Conservation (phyloP, 2,113 vertebrate genomes). For the Chloropsis cyanopogon region DNA sequence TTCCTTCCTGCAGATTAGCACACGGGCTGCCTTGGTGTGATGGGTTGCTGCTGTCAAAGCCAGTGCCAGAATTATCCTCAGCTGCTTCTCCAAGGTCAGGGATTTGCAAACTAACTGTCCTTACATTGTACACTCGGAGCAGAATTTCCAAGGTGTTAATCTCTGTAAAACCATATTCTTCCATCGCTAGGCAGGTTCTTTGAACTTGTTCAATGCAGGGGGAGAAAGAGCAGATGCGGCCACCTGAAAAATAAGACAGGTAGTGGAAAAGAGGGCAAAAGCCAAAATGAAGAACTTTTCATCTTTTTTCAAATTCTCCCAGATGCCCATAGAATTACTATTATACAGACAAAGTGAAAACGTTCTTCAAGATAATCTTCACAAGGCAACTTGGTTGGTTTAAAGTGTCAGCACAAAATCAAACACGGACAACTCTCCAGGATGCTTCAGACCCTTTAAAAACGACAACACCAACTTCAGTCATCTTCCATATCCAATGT, state of each 20-base stretch:
- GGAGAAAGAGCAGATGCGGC: slow-evolving; percentile 93
- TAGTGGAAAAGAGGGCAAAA: not conserved
- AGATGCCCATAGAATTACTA: not conserved
- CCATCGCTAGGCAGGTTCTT: slow-evolving; percentile 84
- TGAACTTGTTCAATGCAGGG: slow-evolving; percentile 98
- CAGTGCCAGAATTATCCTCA: not conserved
- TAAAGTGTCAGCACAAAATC: not conserved
- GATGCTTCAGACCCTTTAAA: not conserved
- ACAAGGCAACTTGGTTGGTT: not conserved
- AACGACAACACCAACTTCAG: not conserved
- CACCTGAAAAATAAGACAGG: slow-evolving; percentile 75
- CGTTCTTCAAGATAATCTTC: not conserved
- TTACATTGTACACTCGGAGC: slow-evolving; percentile 84
- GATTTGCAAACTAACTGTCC: slow-evolving; percentile 80
- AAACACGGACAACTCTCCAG: not conserved
- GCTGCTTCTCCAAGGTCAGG: slow-evolving; percentile 84
- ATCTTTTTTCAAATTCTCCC: not conserved
- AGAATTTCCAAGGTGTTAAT: slow-evolving; percentile 92
- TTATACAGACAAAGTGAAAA: not conserved
- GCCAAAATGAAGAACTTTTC: not conserved
- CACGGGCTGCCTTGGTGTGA: not conserved
- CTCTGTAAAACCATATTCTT: slow-evolving; percentile 82
- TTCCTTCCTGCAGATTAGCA: slow-evolving; percentile 27
- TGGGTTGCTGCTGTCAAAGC: slow-evolving; percentile 11
- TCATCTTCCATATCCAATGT: not conserved